Base-by-base conservation (phyloP, 2,113 vertebrate genomes). In the Lepus timidus region DNA sequence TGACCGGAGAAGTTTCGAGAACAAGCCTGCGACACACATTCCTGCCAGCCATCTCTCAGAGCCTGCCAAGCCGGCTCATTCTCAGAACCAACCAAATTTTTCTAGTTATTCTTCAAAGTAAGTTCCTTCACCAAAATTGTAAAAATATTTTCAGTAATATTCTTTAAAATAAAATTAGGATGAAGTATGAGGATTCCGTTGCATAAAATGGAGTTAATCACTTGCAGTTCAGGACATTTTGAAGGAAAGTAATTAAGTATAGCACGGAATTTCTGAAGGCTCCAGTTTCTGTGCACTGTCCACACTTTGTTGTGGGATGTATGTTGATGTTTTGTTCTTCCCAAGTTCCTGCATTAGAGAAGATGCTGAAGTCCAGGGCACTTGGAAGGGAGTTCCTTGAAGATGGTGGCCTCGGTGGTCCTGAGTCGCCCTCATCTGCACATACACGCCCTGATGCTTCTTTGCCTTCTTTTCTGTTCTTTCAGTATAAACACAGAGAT, bases 1-100 rank as follows among this genome's bases (percentile, higher is more conserved):
- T 33, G 99, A 99, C 92, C 99, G 99, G 33, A 98, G 99, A 83
- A 99, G 98, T 97, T 99, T 99, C 67, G 99, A 99, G 78, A 99
- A 98, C 87, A 99, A 99, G 97, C 98, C 99, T 36, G 97, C 98
- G 76, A 92, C 98, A 0, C 99, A 99, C 82, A 97, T 98, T 78
- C 97, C 98, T 96, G 96, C 98, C 87, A 98, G 98, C 97, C 99
- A 99, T 80, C 99, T 98, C 95, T 98, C 99, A 27, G 99, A 99
- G 84, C 97, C 98, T 70, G 86, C 98, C 86, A 99, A 99, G 96
- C 98, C 99, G 11, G 83, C 96, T 13, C 99, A 98, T 83, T 95
- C 98, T 65, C 99, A 99, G 96, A 98, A 98, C 62, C 99, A 99
- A 96, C 97, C 99, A 62, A 98, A 98, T 68, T 99, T 99, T 97